phyloP scores from a whole-genome alignment of 2,113 vertebrate genomes.

The Otis tarda region DNA sequence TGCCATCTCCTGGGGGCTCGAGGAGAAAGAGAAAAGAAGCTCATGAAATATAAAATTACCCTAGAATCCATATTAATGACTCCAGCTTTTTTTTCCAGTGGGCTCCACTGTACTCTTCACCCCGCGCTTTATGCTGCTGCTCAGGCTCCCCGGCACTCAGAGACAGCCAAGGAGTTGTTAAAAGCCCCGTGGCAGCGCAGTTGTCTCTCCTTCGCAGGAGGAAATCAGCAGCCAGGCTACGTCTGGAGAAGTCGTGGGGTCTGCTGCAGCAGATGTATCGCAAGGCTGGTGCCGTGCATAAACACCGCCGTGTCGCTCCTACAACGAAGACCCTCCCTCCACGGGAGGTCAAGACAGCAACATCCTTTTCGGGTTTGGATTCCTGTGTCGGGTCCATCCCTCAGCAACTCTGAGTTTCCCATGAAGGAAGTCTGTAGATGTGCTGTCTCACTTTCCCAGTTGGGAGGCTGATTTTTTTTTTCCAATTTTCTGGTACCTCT shows the following conservation, averaged over 20 bases:
- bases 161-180: background rate
- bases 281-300: background rate
- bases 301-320: fast-evolving
- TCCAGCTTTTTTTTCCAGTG: background rate
- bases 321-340: background rate
- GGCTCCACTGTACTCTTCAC: background rate
- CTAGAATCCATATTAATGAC: conserved; percentile 11
- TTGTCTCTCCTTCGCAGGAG: background rate
- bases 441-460: background rate
- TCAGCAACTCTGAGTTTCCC: background rate
- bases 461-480: background rate
- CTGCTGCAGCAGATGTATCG: background rate
- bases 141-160: background rate
- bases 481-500: fast-evolving
- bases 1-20: conserved; percentile 49
- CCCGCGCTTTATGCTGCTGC: fast-evolving
- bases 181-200: background rate
- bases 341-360: background rate
- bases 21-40: background rate
- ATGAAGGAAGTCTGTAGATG: background rate
- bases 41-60: conserved; percentile 56
- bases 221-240: background rate
- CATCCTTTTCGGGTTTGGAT: fast-evolving
- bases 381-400: background rate
- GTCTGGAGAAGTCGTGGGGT: background rate